Evolutionary conservation across 2,113 vertebrate species (phyloP).

Genomic region (Thamnophis sirtalis): DNA sequence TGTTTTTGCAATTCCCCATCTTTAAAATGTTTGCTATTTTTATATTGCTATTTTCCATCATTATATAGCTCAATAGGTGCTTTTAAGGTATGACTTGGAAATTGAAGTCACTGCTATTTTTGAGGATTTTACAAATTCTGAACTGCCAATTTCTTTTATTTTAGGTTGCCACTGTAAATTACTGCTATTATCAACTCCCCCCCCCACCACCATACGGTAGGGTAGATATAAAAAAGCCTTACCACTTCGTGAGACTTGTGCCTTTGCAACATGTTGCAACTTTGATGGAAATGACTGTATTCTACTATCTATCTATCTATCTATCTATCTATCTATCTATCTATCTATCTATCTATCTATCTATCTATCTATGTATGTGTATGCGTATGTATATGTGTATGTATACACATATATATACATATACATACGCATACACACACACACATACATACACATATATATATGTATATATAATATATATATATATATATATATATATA

Average conservation of each 20-base stretch:
- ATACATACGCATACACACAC: no score
- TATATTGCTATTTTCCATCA: background rate
- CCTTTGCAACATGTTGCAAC: conserved; percentile 1
- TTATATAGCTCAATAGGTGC: background rate
- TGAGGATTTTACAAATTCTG: background rate
- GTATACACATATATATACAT: no score
- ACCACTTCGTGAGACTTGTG: background rate
- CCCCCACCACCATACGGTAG: background rate
- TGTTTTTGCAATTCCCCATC: conserved; percentile 4
- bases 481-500: no score
- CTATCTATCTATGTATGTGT: no score
- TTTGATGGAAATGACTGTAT: background rate
- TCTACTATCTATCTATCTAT: no score
- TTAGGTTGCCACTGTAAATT: background rate
- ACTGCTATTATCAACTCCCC: background rate
- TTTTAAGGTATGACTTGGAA: background rate
- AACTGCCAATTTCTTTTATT: background rate
- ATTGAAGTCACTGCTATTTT: background rate
- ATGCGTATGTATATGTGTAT: no score
- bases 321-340: no score
- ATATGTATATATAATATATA: no score
- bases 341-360: no score
- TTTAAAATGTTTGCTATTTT: conserved; percentile 18
- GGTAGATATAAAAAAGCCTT: background rate
- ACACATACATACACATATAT: no score